A percentile compares a stretch with the other conserved stretches of the same genome.
These are phyloP conservation scores for Petrocephalus sullivani DNA, from an alignment of 2,797 vertebrate species.

Conservation along the genomic window DNA sequence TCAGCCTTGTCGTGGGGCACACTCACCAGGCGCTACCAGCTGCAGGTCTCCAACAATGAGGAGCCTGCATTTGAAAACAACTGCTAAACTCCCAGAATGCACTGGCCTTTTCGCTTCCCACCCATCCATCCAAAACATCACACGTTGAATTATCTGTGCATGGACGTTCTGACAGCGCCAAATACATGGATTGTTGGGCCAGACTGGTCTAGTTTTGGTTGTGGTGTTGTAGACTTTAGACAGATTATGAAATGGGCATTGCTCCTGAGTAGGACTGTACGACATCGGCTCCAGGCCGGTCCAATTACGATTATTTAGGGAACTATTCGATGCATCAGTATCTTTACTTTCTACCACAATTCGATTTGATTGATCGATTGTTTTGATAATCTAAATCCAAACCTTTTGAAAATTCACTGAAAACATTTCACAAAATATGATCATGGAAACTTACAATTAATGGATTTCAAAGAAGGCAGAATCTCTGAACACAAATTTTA, in stretches of 20 bases:
- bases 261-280: not conserved
- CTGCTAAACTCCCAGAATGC: not conserved
- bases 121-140: not conserved
- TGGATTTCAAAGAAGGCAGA: not conserved
- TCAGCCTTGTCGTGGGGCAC: not conserved
- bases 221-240: not conserved
- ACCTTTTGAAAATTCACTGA: not conserved
- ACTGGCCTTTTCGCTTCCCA: not conserved
- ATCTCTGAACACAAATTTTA: not conserved
- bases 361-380: not conserved
- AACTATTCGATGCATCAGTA: not conserved
- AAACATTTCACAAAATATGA: not conserved
- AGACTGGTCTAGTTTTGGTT: not conserved
- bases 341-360: not conserved
- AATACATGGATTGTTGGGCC: not conserved
- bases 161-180: not conserved
- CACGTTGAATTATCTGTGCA: not conserved
- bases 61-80: not conserved
- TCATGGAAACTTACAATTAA: not conserved
- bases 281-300: not conserved
- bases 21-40: not conserved
- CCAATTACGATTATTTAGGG: not conserved
- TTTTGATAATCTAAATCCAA: not conserved
- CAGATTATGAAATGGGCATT: not conserved
- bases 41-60: not conserved